These are phyloP conservation scores for Umimayanthus kanabou DNA, from an alignment of 92 coral and sea anemone genomes.

Conservation along the genomic window DNA sequence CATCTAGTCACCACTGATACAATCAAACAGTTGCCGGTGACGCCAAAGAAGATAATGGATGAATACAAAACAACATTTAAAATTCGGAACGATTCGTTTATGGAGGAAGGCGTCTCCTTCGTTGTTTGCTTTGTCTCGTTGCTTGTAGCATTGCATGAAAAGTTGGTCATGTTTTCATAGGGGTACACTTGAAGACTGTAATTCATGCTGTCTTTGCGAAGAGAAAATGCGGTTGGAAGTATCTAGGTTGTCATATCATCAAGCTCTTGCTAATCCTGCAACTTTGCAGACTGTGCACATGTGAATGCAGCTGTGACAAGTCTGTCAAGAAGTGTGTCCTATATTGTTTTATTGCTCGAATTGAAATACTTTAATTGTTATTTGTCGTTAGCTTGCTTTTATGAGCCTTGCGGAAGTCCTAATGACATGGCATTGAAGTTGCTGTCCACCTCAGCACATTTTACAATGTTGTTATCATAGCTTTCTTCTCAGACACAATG, in stretches of 20 bases:
- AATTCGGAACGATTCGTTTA: not conserved
- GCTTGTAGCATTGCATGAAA: conserved; percentile 1
- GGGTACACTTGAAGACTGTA: not conserved
- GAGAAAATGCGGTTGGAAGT: not conserved
- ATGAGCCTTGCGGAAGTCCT: not conserved
- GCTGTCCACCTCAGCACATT: too few relatives aligned
- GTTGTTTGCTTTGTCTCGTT: conserved; percentile 5
- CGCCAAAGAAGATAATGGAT: conserved; percentile 50
- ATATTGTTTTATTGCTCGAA: not conserved
- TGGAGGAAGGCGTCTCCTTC: not conserved
- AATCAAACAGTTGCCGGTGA: conserved; percentile 58
- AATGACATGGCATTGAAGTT: not conserved
- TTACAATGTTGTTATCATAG: too few relatives aligned
- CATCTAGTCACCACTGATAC: conserved; percentile 46
- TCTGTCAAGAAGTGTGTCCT: not conserved
- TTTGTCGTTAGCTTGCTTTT: not conserved
- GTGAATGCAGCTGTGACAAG: not conserved
- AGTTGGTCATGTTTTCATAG: not conserved
- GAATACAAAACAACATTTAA: conserved; percentile 35
- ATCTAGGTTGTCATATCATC: too few relatives aligned
- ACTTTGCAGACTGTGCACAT: not conserved
- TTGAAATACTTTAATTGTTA: not conserved
- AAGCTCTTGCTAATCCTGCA: not conserved
- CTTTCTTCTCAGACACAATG: too few relatives aligned
- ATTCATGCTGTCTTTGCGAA: not conserved